Evolutionary conservation across 2,113 vertebrate genomes (phyloP), one percentile per base, ranked within the genome.

Genomic region (Pseudorasbora parva): DNA sequence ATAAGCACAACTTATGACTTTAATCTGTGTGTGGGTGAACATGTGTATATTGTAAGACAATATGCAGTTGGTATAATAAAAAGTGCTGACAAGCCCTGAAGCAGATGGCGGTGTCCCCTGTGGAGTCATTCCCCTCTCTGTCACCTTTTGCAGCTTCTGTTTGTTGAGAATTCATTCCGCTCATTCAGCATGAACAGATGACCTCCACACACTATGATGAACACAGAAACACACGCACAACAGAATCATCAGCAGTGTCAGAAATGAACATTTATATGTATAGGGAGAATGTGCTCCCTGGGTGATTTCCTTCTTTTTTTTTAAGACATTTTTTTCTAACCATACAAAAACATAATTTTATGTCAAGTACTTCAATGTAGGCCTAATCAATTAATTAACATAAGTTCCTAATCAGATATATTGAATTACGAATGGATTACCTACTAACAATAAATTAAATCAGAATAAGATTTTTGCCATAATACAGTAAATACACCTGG

Each of bases 101-200:
- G 85, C 91, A 92, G 91, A 91, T 92, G 92, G 90, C 84, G 78
- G 64, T 56, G 49, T 84, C 71, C 89, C 90, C 91, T 69, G 73
- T 80, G 86, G 90, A 82, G 83, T 84, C 57, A 57, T 93, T 87
- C 82, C 78, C 69, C 82, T 89, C 87, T 73, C 82, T 88, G 83
- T 87, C 82, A 82, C 85, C 73, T 85, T 86, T 82, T 85, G 73
- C 76, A 85, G 47, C 69, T 91, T 86, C 88, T 89, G 82, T 86
- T 89, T 88, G 86, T 89, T 76, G 86, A 89, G 90, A 19, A 71
- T 71, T 25, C 87, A 85, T 84, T 88, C 86, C 80, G 84, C 87
- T 87, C 86, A 64, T 77, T 88, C 84, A 91, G 89, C 69, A 68
- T 8, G 56, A 80, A 59, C 71, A 41, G 56, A 43, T 47, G 64